Conservation (phyloP, 2,888 invertebrate genomes). For the Lithophane leautieri region DNA sequence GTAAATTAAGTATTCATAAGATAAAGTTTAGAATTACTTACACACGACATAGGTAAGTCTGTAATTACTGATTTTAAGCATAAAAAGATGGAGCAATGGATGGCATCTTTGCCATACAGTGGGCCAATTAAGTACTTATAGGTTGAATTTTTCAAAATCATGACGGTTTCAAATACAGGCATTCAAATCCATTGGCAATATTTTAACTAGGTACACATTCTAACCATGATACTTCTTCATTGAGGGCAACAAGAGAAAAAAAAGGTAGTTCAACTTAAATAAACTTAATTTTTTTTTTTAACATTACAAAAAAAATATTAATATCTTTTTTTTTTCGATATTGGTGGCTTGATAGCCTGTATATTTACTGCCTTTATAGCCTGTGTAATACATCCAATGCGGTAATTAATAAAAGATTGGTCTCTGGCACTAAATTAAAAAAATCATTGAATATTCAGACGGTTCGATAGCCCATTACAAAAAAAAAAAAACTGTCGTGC, state of each 20-base stretch:
- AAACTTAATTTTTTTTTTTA: too few relatives aligned
- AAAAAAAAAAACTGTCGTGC: constrained; percentile 3
- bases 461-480: constrained; percentile 7
- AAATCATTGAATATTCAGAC: background rate
- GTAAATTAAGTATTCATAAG: background rate
- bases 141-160: too few relatives aligned
- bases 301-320: too few relatives aligned
- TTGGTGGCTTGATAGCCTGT: too few relatives aligned
- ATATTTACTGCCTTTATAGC: too few relatives aligned
- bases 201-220: too few relatives aligned
- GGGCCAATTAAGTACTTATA: background rate
- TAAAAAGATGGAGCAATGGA: background rate
- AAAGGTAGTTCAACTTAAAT: too few relatives aligned
- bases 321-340: too few relatives aligned
- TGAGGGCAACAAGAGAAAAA: too few relatives aligned
- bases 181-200: too few relatives aligned
- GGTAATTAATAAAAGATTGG: background rate
- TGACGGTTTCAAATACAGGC: background rate
- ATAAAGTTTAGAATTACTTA: background rate
- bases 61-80: background rate
- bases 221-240: too few relatives aligned
- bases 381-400: too few relatives aligned
- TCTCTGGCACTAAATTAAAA: background rate
- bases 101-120: background rate
- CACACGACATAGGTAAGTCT: background rate